phyloP scores from a whole-genome alignment of 1,140 invertebrate species.

The Paraescarpia echinospica region DNA sequence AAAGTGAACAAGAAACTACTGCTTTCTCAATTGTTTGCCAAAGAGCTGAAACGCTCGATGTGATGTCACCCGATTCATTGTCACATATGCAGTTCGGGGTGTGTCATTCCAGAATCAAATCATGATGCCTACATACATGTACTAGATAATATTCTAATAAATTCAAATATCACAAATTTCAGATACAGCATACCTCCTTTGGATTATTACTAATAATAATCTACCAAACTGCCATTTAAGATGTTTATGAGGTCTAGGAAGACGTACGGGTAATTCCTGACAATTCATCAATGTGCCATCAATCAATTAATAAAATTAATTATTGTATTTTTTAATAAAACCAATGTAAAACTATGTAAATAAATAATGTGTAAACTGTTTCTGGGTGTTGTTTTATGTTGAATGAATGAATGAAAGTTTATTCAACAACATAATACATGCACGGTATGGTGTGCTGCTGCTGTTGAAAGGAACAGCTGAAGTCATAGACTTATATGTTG shows the following conservation, averaged over 20 bases:
- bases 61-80: background rate
- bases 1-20: slow-evolving; percentile 78
- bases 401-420: no score
- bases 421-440: no score
- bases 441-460: no score
- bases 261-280: background rate
- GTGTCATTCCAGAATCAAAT: background rate
- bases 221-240: background rate
- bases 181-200: background rate
- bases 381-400: background rate
- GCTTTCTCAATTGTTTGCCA: slow-evolving; percentile 12
- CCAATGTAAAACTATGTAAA: background rate
- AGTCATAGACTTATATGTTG: no score
- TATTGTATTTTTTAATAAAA: background rate
- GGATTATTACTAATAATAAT: background rate
- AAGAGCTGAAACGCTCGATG: background rate
- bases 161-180: background rate
- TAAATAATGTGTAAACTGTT: background rate
- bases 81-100: no score
- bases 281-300: background rate
- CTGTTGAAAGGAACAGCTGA: no score
- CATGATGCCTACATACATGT: background rate
- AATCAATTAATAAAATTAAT: background rate
- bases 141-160: background rate
- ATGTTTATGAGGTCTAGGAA: background rate